Conservation (phyloP, 2,113 vertebrate species). For the Scopus umbretta region DNA sequence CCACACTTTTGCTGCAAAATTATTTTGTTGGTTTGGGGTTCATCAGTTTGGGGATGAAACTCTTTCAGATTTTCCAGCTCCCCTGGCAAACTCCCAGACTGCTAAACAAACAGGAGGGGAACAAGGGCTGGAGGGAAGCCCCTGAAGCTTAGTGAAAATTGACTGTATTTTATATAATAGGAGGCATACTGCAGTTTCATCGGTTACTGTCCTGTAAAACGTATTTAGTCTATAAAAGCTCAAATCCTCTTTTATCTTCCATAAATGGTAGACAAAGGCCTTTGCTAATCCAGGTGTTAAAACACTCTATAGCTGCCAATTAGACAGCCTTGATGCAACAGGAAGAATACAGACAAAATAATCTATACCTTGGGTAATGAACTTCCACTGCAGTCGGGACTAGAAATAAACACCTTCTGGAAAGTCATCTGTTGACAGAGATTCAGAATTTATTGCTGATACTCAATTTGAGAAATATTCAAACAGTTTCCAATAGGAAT, state of each 20-base stretch:
- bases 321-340: neutral
- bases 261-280: neutral
- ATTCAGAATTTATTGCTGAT: neutral
- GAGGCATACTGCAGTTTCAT: neutral
- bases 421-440: neutral
- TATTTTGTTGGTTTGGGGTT: neutral
- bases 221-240: neutral
- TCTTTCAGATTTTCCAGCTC: neutral
- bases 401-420: neutral
- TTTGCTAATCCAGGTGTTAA: constrained; percentile 26
- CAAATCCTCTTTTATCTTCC: constrained; percentile 18
- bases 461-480: neutral
- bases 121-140: neutral
- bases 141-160: neutral
- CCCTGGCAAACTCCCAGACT: neutral
- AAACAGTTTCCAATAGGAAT: neutral
- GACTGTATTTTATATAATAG: neutral
- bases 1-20: neutral
- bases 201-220: neutral
- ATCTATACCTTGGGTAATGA: neutral
- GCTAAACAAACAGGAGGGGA: neutral
- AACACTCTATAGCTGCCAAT: neutral
- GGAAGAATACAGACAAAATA: neutral
- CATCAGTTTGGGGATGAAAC: neutral
- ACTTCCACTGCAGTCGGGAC: neutral